Percentiles rank a stretch among this genome's conserved stretches.
These are phyloP conservation scores for Aviceda leuphotes DNA, from an alignment of 2,797 vertebrate species.

Conservation along the genomic window DNA sequence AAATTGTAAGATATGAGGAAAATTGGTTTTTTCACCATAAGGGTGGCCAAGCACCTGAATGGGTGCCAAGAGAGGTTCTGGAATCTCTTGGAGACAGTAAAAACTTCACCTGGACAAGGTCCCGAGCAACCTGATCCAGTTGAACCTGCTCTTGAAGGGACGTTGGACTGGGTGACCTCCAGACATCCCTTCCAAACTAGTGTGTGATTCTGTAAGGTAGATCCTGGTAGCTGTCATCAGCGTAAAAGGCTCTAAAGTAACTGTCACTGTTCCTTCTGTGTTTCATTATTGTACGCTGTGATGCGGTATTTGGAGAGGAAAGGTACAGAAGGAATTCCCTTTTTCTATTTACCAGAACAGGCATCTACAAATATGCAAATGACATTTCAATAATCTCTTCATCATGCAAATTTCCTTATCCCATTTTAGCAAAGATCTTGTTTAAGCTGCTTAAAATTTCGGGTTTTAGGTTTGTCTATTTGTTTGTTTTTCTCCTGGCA, in stretches of 20 bases:
- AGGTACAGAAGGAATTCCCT: not conserved
- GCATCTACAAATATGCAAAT: slow-evolving; percentile 10
- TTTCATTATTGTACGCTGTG: not conserved
- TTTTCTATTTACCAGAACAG: slow-evolving; percentile 2
- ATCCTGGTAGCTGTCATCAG: not conserved
- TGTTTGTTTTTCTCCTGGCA: slow-evolving; percentile 9
- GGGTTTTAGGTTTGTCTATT: slow-evolving; percentile 16
- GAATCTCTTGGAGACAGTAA: not conserved
- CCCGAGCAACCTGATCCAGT: not conserved
- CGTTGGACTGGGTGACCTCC: not conserved
- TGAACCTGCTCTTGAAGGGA: not conserved
- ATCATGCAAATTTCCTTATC: slow-evolving; percentile 23
- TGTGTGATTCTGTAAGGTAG: not conserved
- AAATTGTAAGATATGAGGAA: not conserved
- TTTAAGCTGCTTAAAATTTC: slow-evolving; percentile 45
- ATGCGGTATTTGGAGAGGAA: not conserved
- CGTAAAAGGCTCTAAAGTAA: not conserved
- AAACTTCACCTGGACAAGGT: not conserved
- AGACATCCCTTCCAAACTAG: not conserved
- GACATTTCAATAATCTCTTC: slow-evolving; percentile 13
- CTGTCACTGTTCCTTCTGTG: not conserved
- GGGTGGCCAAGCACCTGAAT: not conserved
- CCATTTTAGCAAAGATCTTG: slow-evolving; percentile 24
- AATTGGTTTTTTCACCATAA: accelerated
- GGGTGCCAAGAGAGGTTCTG: not conserved